phyloP scores from a whole-genome alignment of 2,797 vertebrate species.

The Melanotaenia nigrans region DNA sequence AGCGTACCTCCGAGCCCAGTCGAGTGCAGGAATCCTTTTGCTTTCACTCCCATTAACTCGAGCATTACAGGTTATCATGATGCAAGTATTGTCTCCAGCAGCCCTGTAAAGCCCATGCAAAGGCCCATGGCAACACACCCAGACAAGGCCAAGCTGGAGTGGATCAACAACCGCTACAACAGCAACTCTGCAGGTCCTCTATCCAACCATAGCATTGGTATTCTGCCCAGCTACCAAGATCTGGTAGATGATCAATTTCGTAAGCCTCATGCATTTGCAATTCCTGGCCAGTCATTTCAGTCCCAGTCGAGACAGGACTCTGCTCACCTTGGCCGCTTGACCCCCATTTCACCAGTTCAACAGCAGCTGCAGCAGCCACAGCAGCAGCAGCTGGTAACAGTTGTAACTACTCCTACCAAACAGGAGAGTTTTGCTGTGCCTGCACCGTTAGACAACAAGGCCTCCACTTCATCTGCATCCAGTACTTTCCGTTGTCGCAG shows the following conservation, averaged over 20 bases:
- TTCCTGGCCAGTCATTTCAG: conserved; percentile 94
- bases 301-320: conserved; percentile 89
- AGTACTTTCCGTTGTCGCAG: conserved; percentile 94
- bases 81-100: conserved; percentile 94
- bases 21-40: conserved; percentile 97
- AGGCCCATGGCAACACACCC: conserved; percentile 98
- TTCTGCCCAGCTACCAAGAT: conserved; percentile 97
- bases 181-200: conserved; percentile 85
- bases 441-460: conserved; percentile 94
- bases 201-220: conserved; percentile 87
- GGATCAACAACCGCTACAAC: conserved; percentile 97
- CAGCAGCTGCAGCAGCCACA: conserved; percentile 49
- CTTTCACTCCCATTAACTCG: conserved; percentile 98
- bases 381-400: conserved; percentile 70
- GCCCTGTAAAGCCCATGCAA: conserved; percentile 98
- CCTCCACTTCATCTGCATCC: conserved; percentile 82
- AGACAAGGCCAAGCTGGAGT: conserved; percentile 96
- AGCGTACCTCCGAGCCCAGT: conserved; percentile 97
- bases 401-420: conserved; percentile 83
- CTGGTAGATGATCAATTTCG: conserved; percentile 97
- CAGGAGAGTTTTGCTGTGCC: conserved; percentile 98
- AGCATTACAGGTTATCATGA: conserved; percentile 93
- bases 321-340: conserved; percentile 89
- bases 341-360: conserved; percentile 91
- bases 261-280: conserved; percentile 97